Conservation (phyloP, 2,113 vertebrate genomes). For the Microtus richardsoni region DNA sequence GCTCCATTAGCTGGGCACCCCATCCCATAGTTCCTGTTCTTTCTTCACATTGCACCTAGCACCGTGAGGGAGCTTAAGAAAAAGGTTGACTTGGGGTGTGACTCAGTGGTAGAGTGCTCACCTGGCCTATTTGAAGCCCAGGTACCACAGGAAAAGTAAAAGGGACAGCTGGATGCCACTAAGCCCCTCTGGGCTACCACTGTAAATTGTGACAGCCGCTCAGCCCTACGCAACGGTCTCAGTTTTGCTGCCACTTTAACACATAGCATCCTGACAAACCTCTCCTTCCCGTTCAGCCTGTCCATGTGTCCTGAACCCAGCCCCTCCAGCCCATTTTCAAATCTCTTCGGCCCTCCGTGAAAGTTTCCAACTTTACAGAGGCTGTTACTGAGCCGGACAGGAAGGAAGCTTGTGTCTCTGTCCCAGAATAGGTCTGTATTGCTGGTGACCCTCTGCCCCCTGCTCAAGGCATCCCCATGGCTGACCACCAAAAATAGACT, state of each 20-base stretch:
- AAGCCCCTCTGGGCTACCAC: neutral
- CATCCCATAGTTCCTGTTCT: neutral
- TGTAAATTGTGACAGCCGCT: neutral
- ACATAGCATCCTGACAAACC: neutral
- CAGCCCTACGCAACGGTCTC: no score
- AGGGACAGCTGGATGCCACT: neutral
- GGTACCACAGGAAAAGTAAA: neutral
- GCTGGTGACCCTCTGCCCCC: slow-evolving; percentile 57
- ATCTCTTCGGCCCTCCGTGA: neutral
- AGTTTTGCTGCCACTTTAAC: neutral
- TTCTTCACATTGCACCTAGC: neutral
- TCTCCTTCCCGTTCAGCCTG: neutral
- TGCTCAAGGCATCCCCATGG: slow-evolving; percentile 14
- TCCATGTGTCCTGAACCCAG: neutral
- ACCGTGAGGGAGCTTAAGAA: neutral
- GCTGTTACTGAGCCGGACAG: slow-evolving; percentile 47
- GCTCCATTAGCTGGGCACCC: neutral
- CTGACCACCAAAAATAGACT: slow-evolving; percentile 69
- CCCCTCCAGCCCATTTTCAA: neutral
- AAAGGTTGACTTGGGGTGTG: no score
- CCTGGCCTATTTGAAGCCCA: neutral
- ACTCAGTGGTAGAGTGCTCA: neutral
- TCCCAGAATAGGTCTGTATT: neutral
- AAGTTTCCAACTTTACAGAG: neutral
- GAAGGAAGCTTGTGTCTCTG: slow-evolving; percentile 63